Evolutionary conservation across 1,140 invertebrate genomes (phyloP).

Genomic region (Drosophila melanogaster): Release_6_plus_ISO1_MT NT_037436.4:7614001-7614500

Average conservation of each 20-base stretch:
- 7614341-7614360: constrained; percentile 50
- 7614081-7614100: constrained; percentile 78
- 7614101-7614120: constrained; percentile 74
- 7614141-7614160: constrained; percentile 75
- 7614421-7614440: no score
- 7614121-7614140: constrained; percentile 78
- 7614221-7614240: constrained; percentile 38
- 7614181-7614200: constrained; percentile 19
- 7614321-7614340: constrained; percentile 80
- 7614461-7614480: background rate
- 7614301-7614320: constrained; percentile 77
- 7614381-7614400: background rate
- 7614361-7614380: constrained; percentile 7
- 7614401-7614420: no score
- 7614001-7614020: constrained; percentile 17
- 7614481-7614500: accelerated
- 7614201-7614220: constrained; percentile 29
- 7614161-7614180: constrained; percentile 40
- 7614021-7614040: constrained; percentile 40
- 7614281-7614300: constrained; percentile 70
- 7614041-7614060: constrained; percentile 2
- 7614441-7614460: no score
- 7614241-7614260: constrained; percentile 34
- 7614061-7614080: constrained; percentile 5
- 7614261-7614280: constrained; percentile 23